Evolutionary conservation across 2,888 invertebrate species (phyloP).

Genomic region (Limulus polyphemus): DNA sequence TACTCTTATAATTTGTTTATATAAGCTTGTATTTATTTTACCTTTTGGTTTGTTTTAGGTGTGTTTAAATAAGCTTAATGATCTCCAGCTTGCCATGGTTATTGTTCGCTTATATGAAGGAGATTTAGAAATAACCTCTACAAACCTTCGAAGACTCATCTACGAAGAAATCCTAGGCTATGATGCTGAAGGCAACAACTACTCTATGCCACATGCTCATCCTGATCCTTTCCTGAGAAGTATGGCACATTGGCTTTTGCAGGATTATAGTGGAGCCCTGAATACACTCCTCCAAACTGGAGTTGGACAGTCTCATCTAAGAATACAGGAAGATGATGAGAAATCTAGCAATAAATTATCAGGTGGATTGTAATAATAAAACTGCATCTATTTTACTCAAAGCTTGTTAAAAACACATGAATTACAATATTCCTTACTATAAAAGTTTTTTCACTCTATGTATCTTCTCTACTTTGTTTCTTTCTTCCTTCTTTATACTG

Average conservation of each 20-base stretch:
- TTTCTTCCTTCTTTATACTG: no score
- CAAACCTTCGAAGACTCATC: conserved; percentile 57
- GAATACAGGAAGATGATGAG: conserved; percentile 24
- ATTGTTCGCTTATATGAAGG: conserved; percentile 84
- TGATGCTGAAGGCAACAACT: conserved; percentile 43
- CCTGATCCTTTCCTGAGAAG: conserved; percentile 95
- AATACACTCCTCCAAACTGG: conserved; percentile 68
- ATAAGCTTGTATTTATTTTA: background rate
- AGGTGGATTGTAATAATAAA: conserved; percentile 6
- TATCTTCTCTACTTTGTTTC: no score
- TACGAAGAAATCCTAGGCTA: conserved; percentile 51
- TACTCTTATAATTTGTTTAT: no score
- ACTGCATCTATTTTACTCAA: background rate
- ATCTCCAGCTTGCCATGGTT: conserved; percentile 88
- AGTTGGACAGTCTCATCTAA: conserved; percentile 48
- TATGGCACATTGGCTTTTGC: conserved; percentile 93
- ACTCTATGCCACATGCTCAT: conserved; percentile 59
- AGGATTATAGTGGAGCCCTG: conserved; percentile 74
- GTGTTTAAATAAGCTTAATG: conserved; percentile 76
- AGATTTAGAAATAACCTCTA: conserved; percentile 50
- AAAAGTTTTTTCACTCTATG: no score
- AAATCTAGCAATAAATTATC: conserved; percentile 15
- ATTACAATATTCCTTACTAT: no score
- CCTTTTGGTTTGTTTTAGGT: conserved; percentile 44
- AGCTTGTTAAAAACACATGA: background rate